Evolutionary conservation across 1,140 invertebrate genomes (phyloP).

Genomic region (Cardiocondyla obscurior): DNA sequence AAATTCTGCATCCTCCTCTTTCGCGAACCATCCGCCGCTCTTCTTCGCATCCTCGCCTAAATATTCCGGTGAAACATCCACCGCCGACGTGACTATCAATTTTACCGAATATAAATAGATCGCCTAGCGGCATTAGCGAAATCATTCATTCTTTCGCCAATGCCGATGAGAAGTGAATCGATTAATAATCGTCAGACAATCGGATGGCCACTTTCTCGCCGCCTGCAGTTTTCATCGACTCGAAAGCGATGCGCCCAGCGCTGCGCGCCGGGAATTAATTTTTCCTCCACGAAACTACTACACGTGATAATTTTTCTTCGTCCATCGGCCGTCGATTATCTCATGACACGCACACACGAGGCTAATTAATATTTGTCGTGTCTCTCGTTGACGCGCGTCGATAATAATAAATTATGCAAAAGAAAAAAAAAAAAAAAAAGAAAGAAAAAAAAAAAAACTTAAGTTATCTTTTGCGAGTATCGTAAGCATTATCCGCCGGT

Average conservation of each 20-base stretch:
- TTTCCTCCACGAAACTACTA: slow-evolving; percentile 10
- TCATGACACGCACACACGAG: slow-evolving; percentile 11
- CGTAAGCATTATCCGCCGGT: neutral
- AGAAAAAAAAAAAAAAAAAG: slow-evolving; percentile 46
- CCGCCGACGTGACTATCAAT: slow-evolving; percentile 25
- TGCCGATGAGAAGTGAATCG: slow-evolving; percentile 22
- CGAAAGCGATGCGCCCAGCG: neutral
- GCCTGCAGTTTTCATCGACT: slow-evolving; percentile 24
- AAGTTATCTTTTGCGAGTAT: neutral
- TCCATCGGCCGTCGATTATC: slow-evolving; percentile 37
- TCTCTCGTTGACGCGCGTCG: slow-evolving; percentile 7
- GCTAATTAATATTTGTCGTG: slow-evolving; percentile 47
- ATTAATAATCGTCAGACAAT: slow-evolving; percentile 49
- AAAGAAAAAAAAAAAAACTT: slow-evolving; percentile 34
- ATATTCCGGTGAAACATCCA: neutral
- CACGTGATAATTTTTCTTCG: slow-evolving; percentile 44
- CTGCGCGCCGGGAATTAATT: slow-evolving; percentile 28
- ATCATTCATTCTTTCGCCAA: slow-evolving; percentile 20
- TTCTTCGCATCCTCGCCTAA: neutral
- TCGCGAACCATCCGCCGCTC: too few species aligned
- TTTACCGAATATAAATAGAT: slow-evolving; percentile 11
- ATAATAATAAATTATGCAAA: slow-evolving; percentile 35
- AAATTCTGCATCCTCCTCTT: neutral
- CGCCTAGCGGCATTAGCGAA: slow-evolving; percentile 38
- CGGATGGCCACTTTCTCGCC: slow-evolving; percentile 16